These are phyloP conservation scores for Linyphia triangularis DNA, from an alignment of 2,888 invertebrate species.

Conservation along the genomic window DNA sequence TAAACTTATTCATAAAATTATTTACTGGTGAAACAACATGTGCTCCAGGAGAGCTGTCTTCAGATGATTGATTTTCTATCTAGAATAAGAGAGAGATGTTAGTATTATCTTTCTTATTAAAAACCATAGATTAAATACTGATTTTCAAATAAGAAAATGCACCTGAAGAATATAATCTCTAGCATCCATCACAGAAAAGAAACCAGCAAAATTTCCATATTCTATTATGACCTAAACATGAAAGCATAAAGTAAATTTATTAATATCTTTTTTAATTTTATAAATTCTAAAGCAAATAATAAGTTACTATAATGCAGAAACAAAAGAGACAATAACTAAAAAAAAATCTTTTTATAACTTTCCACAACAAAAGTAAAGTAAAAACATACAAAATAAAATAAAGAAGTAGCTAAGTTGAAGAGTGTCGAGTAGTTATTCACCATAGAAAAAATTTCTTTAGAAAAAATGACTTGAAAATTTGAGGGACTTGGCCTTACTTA, in stretches of 20 bases:
- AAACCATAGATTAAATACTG: not conserved
- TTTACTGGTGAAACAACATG: constrained; percentile 46
- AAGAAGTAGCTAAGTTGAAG: too few species aligned
- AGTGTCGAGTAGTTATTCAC: too few species aligned
- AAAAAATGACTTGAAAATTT: too few species aligned
- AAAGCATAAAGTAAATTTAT: constrained; percentile 13
- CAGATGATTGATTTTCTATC: constrained; percentile 22
- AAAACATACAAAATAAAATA: too few species aligned
- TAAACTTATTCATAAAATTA: not conserved
- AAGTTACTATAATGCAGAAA: too few species aligned
- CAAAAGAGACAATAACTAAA: too few species aligned
- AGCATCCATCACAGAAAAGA: constrained; percentile 89
- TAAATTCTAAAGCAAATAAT: too few species aligned
- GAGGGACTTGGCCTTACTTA: too few species aligned
- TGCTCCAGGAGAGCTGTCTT: constrained; percentile 8
- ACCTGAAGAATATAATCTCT: constrained; percentile 88
- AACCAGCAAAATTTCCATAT: constrained; percentile 90
- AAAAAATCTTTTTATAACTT: too few species aligned
- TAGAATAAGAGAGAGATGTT: constrained; percentile 13
- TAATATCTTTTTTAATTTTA: too few species aligned
- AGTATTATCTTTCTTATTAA: not conserved
- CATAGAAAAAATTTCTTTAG: too few species aligned
- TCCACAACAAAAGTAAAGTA: too few species aligned
- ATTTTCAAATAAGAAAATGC: constrained; percentile 67
- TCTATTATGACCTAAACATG: constrained; percentile 86